Conservation (phyloP, 2,113 vertebrate species). For the Dicrurus megarhynchus region DNA sequence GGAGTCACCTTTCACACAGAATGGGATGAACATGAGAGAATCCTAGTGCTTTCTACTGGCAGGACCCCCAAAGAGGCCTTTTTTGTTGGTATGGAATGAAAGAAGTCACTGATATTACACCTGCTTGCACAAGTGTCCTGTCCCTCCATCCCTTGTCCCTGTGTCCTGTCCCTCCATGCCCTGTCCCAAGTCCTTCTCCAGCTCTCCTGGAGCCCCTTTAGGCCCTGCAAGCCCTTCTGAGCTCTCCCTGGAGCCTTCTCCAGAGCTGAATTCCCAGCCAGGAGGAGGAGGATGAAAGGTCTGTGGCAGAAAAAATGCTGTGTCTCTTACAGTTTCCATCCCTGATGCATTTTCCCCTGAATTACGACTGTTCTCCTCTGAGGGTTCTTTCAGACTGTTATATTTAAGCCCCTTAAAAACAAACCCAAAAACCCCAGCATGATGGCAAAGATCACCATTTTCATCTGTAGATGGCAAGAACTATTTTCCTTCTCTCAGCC, state of each 20-base stretch:
- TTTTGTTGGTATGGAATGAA: background rate
- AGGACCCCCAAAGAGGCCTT: background rate
- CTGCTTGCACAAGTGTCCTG: background rate
- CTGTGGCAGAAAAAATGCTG: background rate
- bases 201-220: background rate
- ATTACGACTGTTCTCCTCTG: background rate
- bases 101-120: background rate
- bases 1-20: background rate
- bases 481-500: background rate
- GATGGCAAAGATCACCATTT: background rate
- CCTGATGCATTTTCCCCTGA: background rate
- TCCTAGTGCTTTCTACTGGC: background rate
- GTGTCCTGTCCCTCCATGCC: background rate
- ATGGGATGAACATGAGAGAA: background rate
- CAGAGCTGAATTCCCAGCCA: background rate
- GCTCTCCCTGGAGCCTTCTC: background rate
- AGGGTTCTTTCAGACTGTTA: background rate
- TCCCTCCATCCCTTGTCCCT: background rate
- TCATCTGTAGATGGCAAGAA: background rate
- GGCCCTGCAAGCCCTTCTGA: background rate
- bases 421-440: background rate
- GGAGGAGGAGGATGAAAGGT: background rate
- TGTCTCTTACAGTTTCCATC: background rate
- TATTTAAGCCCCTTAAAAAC: background rate
- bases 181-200: background rate